These are phyloP conservation scores for Corvus moneduloides DNA, from an alignment of 2,113 vertebrate genomes.

Conservation along the genomic window DNA sequence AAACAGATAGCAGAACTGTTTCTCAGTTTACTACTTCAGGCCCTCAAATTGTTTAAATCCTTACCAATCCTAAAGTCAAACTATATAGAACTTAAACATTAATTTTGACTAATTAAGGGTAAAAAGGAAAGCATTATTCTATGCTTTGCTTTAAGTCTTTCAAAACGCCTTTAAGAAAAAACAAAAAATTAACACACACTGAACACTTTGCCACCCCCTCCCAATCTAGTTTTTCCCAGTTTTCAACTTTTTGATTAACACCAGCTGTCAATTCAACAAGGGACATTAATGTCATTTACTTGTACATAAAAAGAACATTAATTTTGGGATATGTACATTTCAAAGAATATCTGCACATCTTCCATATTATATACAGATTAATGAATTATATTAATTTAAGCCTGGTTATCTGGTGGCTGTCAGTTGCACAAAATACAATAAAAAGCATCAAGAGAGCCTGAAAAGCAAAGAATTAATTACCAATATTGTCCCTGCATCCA, in stretches of 20 bases:
- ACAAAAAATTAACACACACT: neutral
- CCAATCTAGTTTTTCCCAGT: neutral
- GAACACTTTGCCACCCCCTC: neutral
- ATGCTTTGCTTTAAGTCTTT: neutral
- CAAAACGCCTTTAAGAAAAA: neutral
- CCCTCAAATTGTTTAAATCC: neutral
- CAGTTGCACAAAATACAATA: neutral
- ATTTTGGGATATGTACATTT: neutral
- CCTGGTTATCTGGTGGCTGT: neutral
- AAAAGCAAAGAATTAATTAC: neutral
- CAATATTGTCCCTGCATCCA: neutral
- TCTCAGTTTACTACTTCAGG: neutral
- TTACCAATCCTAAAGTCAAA: neutral
- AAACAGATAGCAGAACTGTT: neutral
- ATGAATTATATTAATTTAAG: neutral
- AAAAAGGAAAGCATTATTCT: neutral
- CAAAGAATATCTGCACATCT: neutral
- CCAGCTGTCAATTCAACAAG: neutral
- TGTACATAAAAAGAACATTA: neutral
- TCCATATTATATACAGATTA: neutral
- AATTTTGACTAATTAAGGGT: neutral
- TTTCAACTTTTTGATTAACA: neutral
- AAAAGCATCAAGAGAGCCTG: neutral
- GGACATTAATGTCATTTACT: neutral
- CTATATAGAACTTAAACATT: neutral